phyloP scores from a whole-genome alignment of 2,113 vertebrate genomes.

The Sorex fumeus region DNA sequence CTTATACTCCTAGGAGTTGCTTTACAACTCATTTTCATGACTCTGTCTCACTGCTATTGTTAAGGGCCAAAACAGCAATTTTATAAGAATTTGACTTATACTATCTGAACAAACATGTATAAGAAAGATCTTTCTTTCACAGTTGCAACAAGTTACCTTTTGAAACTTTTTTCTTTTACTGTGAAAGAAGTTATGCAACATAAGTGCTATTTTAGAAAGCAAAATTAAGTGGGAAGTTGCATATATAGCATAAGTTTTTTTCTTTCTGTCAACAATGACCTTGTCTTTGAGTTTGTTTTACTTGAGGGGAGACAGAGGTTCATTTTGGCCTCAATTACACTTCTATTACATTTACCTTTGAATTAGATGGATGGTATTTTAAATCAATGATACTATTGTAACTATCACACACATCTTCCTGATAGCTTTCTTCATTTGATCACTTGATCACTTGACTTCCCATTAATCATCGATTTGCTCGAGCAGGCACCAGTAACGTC shows the following conservation, averaged over 20 bases:
- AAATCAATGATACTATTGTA: not conserved
- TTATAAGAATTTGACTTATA: constrained; percentile 54
- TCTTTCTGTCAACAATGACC: constrained; percentile 23
- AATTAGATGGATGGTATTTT: not conserved
- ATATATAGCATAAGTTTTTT: not conserved
- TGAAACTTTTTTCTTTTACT: not conserved
- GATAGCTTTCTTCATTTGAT: not conserved
- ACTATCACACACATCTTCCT: not conserved
- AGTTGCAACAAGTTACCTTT: constrained; percentile 25
- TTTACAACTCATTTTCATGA: constrained; percentile 61
- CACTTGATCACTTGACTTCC: too few species aligned
- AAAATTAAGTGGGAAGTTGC: not conserved
- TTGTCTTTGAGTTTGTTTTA: constrained; percentile 48
- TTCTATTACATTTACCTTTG: constrained; percentile 57
- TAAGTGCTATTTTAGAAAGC: not conserved
- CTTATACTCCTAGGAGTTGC: not conserved
- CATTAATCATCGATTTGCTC: too few species aligned
- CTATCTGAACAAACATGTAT: not conserved
- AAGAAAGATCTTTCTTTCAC: not conserved
- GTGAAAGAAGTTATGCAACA: constrained; percentile 17
- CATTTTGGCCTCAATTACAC: not conserved
- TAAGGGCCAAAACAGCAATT: constrained; percentile 4
- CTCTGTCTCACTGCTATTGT: constrained; percentile 71
- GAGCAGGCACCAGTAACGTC: too few species aligned
- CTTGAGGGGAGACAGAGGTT: constrained; percentile 8